phyloP scores from a whole-genome alignment of 2,113 vertebrate genomes.

The Myrmecophaga tridactyla region DNA sequence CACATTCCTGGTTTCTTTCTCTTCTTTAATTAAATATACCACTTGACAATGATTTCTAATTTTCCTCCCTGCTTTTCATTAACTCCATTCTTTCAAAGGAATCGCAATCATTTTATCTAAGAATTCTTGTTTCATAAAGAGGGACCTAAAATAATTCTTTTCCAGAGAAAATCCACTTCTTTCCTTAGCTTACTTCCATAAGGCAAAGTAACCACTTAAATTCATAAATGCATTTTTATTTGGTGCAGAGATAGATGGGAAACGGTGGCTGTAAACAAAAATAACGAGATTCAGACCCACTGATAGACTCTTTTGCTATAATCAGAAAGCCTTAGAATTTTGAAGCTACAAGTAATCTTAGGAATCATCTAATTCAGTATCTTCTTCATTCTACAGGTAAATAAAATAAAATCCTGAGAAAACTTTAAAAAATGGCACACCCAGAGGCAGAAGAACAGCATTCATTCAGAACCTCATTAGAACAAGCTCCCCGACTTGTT shows the following conservation, averaged over 20 bases:
- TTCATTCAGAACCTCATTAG: background rate
- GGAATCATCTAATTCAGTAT: background rate
- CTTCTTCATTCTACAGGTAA: background rate
- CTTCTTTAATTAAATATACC: background rate
- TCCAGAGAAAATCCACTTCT: background rate
- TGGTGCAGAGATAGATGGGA: background rate
- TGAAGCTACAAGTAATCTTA: background rate
- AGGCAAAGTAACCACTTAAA: background rate
- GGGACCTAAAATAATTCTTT: background rate
- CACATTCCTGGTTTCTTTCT: background rate
- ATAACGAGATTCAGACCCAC: background rate
- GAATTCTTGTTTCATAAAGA: background rate
- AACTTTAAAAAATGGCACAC: accelerated
- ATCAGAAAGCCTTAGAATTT: background rate
- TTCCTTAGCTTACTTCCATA: background rate
- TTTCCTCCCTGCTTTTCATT: background rate
- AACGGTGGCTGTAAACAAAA: background rate
- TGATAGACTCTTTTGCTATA: background rate
- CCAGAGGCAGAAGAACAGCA: background rate
- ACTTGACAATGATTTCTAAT: background rate
- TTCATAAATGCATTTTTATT: background rate
- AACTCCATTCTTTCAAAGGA: background rate
- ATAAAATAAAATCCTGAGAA: no score
- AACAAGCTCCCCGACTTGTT: background rate
- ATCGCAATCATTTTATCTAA: background rate